A percentile compares a stretch with the other conserved stretches of the same genome.
Evolutionary conservation across 2,888 invertebrate genomes (phyloP).

Genomic region (Coelopa pilipes): DNA sequence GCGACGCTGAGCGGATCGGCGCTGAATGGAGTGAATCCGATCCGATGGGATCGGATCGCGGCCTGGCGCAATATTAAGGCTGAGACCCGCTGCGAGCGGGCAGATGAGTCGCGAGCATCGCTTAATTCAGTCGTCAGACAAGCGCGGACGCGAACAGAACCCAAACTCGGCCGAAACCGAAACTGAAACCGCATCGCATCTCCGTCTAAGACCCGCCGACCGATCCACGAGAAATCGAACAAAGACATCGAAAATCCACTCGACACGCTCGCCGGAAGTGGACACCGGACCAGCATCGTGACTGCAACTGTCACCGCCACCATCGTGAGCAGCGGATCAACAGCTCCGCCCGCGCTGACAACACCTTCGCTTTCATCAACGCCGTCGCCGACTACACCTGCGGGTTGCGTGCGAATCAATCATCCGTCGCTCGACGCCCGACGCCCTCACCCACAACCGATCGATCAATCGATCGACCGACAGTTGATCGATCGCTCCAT

Average conservation of each 20-base stretch:
- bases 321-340: no score
- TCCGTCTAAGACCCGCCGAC: no score
- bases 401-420: background rate
- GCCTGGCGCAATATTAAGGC: constrained; percentile 27
- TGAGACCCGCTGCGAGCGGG: constrained; percentile 35
- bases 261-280: background rate
- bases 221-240: no score
- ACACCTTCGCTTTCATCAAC: no score
- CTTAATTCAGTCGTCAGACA: constrained; percentile 45
- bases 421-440: no score
- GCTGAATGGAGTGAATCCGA: constrained; percentile 8
- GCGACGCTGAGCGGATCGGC: constrained; percentile 1
- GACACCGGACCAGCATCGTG: no score
- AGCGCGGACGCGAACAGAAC: constrained; percentile 44
- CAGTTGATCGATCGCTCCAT: background rate
- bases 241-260: background rate
- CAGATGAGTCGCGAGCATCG: constrained; percentile 37
- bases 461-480: no score
- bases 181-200: constrained; percentile 10
- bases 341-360: no score
- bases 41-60: background rate
- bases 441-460: no score
- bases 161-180: constrained; percentile 19
- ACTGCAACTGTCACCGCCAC: no score
- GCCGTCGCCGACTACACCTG: background rate